These are phyloP conservation scores for Plectropomus leopardus DNA, from an alignment of 2,113 vertebrate species.

Conservation along the genomic window DNA sequence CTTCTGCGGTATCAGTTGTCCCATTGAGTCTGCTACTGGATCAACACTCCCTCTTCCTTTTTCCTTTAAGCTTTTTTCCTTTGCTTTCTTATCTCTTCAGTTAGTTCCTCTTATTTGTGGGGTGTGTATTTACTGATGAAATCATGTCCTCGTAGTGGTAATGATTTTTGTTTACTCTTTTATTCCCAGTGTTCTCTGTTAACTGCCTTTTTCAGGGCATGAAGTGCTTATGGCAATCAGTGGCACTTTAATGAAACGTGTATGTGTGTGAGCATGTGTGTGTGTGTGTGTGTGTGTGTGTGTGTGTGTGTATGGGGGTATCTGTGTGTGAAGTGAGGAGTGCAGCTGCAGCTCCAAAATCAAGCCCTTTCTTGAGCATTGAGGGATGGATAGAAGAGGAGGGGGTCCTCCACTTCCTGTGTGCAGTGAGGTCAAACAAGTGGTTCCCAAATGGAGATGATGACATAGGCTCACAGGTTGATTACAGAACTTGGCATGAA, in stretches of 20 bases:
- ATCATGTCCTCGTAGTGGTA: slow-evolving; percentile 12
- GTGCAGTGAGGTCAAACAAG: slow-evolving; percentile 26
- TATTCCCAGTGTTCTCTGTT: slow-evolving; percentile 11
- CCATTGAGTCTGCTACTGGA: slow-evolving; percentile 2
- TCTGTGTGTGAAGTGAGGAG: slow-evolving; percentile 36
- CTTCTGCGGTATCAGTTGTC: slow-evolving; percentile 21
- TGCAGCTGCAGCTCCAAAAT: slow-evolving; percentile 71
- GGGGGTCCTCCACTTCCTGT: slow-evolving; percentile 48
- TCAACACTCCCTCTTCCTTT: slow-evolving; percentile 4
- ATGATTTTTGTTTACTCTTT: slow-evolving; percentile 25
- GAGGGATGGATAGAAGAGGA: slow-evolving; percentile 17
- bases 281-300: slow-evolving; percentile 27
- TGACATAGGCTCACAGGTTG: slow-evolving; percentile 9
- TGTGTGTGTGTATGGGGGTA: slow-evolving; percentile 8
- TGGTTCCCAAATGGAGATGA: slow-evolving; percentile 13
- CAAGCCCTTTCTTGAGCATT: slow-evolving; percentile 57
- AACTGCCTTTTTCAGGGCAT: slow-evolving; percentile 26
- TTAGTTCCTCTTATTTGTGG: slow-evolving; percentile 9
- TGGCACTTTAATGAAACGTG: slow-evolving; percentile 50
- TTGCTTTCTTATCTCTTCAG: background rate
- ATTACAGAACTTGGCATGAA: background rate
- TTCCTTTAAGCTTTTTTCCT: slow-evolving; percentile 23
- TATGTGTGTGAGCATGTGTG: slow-evolving; percentile 21
- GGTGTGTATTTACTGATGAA: slow-evolving; percentile 42
- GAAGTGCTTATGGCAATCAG: slow-evolving; percentile 40